phyloP scores from a whole-genome alignment of 2,888 invertebrate species.

The Rhagophthalmus giganteus region DNA sequence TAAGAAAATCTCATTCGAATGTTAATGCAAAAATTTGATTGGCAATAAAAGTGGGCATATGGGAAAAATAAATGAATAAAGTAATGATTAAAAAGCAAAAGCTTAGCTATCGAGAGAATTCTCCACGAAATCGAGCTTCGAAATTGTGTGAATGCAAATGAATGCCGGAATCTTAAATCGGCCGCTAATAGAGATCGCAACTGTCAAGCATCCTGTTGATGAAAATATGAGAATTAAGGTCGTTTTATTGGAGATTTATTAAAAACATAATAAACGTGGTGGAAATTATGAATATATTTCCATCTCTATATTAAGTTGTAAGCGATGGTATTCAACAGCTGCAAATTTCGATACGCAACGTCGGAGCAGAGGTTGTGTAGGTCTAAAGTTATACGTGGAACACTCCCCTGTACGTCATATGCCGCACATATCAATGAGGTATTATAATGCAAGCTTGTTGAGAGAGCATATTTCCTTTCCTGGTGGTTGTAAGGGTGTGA shows the following conservation, averaged over 20 bases:
- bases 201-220: no score
- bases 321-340: constrained; percentile 7
- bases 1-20: constrained; percentile 5
- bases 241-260: no score
- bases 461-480: constrained; percentile 40
- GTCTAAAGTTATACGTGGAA: no score
- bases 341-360: constrained; percentile 8
- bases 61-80: constrained; percentile 40
- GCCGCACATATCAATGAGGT: constrained; percentile 42
- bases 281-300: no score
- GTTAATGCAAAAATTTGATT: constrained; percentile 12
- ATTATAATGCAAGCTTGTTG: constrained; percentile 37
- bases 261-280: no score
- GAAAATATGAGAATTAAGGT: no score
- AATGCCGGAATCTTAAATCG: constrained; percentile 38
- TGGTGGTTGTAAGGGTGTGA: constrained; percentile 37
- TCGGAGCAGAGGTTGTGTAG: constrained; percentile 11
- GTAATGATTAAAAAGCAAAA: constrained; percentile 39
- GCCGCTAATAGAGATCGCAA: no score
- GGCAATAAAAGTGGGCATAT: constrained; percentile 33
- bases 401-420: constrained; percentile 35
- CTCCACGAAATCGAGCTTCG: constrained; percentile 37
- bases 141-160: constrained; percentile 40
- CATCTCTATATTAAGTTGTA: no score
- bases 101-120: constrained; percentile 36